Evolutionary conservation across 1,140 invertebrate genomes (phyloP), one percentile per base, ranked within the genome.

Genomic region (Pogonomyrmex barbatus): DNA sequence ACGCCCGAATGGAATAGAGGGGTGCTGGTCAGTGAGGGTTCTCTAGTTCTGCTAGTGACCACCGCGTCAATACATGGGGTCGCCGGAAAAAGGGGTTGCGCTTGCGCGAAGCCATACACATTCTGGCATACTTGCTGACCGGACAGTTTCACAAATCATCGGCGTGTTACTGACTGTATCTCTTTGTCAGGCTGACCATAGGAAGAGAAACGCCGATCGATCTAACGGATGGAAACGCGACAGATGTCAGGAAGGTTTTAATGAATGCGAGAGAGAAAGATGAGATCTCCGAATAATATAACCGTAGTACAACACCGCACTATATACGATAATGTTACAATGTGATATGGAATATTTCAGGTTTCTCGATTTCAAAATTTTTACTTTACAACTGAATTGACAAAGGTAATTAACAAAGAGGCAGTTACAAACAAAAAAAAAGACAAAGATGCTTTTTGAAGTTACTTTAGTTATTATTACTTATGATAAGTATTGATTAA

Each of bases 41-140:
- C 88, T 85, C 88, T 85, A 88, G 89, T 91, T 92, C 89, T 92
- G 76, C 90, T 88, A 92, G 91, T 94, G 93, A 94, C 93, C 94
- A 93, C 89, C 91, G 92, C 94, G 94, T 95, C 94, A 94, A 95
- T 95, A 95, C 92, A 92, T 88, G 89, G 90, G 89, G 90, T 89
- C 73, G 62, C 56, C 58, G 79, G 91, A 91, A 91, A 91, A 93
- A 93, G 93, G 93, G 93, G 91, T 93, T 93, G 93, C 94, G 94
- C 93, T 87, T 90, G 93, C 94, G 94, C 93, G 75, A 86, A 70
- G 54, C 77, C 79, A 88, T 87, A 90, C 87, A 92, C 89, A 91
- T 92, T 90, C 90, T 89, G 76, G 87, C 83, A 88, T 87, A 91
- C 89, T 92, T 89, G 90, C 89, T 91, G 90, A 91, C 90, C 88